These are phyloP conservation scores for Actinia equina DNA, from an alignment of 64 coral and sea anemone genomes.

Conservation along the genomic window DNA sequence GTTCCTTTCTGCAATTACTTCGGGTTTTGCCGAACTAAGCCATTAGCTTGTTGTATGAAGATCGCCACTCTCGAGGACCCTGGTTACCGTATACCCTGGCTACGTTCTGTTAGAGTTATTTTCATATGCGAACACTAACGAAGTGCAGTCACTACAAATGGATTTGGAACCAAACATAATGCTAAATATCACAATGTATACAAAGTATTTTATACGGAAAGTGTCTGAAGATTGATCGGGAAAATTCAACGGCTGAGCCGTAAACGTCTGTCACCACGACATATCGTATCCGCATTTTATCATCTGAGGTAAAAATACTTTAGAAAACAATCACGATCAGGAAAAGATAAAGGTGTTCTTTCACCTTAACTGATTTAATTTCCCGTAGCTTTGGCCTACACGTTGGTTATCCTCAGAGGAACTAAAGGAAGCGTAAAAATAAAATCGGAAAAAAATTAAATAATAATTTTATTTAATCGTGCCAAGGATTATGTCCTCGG, in stretches of 20 bases:
- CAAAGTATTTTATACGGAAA: neutral
- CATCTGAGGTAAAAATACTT: neutral
- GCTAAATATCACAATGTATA: neutral
- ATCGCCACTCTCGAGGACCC: conserved; percentile 9
- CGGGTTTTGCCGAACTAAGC: neutral
- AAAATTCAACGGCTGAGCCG: neutral
- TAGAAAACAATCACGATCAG: neutral
- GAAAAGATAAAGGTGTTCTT: too few relatives aligned
- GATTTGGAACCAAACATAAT: neutral
- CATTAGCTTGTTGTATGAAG: conserved; percentile 18
- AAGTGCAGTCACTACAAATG: neutral
- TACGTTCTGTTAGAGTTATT: conserved; percentile 39
- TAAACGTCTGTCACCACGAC: neutral
- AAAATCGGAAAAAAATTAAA: too few relatives aligned
- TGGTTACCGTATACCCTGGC: conserved; percentile 32
- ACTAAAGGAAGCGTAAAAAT: too few relatives aligned
- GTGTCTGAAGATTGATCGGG: neutral
- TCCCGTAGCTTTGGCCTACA: too few relatives aligned
- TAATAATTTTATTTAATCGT: too few relatives aligned
- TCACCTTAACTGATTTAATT: too few relatives aligned
- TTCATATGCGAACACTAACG: conserved; percentile 32
- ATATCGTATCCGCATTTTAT: neutral
- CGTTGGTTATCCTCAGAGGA: too few relatives aligned
- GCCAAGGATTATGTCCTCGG: too few relatives aligned
- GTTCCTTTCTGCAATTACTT: conserved; percentile 40